Percentiles rank a stretch among this genome's conserved stretches.
Evolutionary conservation across 2,113 vertebrate genomes (phyloP).

Genomic region (Panthera leo): DNA sequence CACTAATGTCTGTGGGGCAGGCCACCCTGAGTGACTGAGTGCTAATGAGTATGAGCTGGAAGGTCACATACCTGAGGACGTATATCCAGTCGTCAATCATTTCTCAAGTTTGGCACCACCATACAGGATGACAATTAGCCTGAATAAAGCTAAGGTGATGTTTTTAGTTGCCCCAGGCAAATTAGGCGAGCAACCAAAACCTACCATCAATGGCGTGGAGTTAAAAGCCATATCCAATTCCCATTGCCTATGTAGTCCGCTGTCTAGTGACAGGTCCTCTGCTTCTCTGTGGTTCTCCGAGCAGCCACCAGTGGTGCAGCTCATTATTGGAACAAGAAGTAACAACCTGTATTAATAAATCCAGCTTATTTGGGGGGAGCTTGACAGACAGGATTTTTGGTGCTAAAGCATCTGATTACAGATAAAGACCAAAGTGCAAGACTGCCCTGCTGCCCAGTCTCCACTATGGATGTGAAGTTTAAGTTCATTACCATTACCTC

Average conservation of each 20-base stretch:
- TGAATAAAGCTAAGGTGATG: constrained; percentile 60
- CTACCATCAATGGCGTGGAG: constrained; percentile 39
- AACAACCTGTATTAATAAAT: constrained; percentile 60
- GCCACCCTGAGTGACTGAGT: neutral
- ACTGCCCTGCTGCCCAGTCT: neutral
- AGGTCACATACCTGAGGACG: neutral
- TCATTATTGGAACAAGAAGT: constrained; percentile 66
- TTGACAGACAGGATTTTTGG: constrained; percentile 56
- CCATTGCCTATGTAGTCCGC: neutral
- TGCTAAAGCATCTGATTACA: constrained; percentile 48
- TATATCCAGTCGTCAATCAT: constrained; percentile 49
- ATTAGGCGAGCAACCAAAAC: constrained; percentile 69
- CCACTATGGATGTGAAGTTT: neutral
- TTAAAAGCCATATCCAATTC: constrained; percentile 57
- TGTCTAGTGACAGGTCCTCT: constrained; percentile 21
- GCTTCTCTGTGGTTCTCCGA: constrained; percentile 48
- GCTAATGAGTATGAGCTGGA: constrained; percentile 61
- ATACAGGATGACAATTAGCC: constrained; percentile 63
- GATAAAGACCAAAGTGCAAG: constrained; percentile 45
- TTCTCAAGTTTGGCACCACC: constrained; percentile 46
- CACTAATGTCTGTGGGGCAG: constrained; percentile 12
- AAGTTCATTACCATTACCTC: constrained; percentile 42
- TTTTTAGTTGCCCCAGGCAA: constrained; percentile 68
- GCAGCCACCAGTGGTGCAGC: neutral
- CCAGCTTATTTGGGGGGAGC: constrained; percentile 30